A percentile compares a stretch with the other conserved stretches of the same genome.
These are phyloP conservation scores for Rhadina sibilatrix DNA, from an alignment of 2,113 vertebrate genomes.

Conservation along the genomic window DNA sequence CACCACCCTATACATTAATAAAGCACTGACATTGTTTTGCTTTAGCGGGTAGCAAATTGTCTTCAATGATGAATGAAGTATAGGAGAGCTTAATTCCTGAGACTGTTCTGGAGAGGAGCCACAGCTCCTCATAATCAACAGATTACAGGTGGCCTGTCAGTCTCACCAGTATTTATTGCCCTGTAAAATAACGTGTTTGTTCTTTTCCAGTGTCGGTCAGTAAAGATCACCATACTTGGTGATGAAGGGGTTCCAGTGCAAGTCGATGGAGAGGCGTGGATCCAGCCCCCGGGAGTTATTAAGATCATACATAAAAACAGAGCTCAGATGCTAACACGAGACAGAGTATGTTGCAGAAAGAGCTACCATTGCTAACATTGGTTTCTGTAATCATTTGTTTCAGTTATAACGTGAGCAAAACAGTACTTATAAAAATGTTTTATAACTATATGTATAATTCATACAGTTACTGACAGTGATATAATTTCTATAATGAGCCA, in stretches of 20 bases:
- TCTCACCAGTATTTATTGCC: neutral
- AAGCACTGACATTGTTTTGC: neutral
- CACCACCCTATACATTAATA: neutral
- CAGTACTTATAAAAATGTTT: neutral
- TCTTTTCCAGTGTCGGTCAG: conserved; percentile 87
- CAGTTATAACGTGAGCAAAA: neutral
- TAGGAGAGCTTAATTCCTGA: neutral
- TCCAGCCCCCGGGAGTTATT: conserved; percentile 94
- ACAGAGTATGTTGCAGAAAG: conserved; percentile 82
- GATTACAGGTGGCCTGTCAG: neutral
- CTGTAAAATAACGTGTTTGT: conserved; percentile 13
- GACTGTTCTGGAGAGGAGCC: neutral
- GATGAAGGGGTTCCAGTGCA: conserved; percentile 96
- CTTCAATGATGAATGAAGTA: neutral
- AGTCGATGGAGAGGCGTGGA: conserved; percentile 97
- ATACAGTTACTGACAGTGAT: neutral
- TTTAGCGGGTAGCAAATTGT: neutral
- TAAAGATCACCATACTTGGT: conserved; percentile 97
- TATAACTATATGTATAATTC: neutral
- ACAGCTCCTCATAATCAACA: neutral
- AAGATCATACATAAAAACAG: conserved; percentile 98
- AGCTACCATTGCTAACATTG: neutral
- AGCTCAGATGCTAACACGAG: conserved; percentile 96
- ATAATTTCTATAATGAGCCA: neutral
- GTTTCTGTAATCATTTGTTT: neutral